Evolutionary conservation across 2,888 invertebrate species (phyloP).

Genomic region (Drosophila algonquin): DNA sequence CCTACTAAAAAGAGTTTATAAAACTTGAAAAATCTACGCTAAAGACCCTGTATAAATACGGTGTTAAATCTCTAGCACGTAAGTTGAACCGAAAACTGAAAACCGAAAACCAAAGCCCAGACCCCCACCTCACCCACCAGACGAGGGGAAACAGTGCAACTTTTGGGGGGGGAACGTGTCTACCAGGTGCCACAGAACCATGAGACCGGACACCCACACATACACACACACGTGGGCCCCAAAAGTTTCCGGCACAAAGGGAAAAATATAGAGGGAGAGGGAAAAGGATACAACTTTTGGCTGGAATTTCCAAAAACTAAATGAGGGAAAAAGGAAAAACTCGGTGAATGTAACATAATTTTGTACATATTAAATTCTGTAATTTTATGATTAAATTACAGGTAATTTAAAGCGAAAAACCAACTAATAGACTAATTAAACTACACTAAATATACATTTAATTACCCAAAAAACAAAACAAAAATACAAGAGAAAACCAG

Average conservation of each 20-base stretch:
- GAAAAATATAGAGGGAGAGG: conserved; percentile 29
- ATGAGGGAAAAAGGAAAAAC: conserved; percentile 20
- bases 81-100: conserved; percentile 44
- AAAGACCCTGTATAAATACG: conserved; percentile 65
- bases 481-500: conserved; percentile 17
- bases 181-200: conserved; percentile 31
- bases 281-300: conserved; percentile 53
- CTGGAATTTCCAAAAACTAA: conserved; percentile 56
- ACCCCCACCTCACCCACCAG: conserved; percentile 8
- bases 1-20: conserved; percentile 61
- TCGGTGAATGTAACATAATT: conserved; percentile 70
- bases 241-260: conserved; percentile 50
- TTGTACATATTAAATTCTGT: conserved; percentile 71
- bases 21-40: conserved; percentile 60
- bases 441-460: conserved; percentile 62
- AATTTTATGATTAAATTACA: conserved; percentile 65
- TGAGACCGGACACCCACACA: conserved; percentile 27
- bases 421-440: conserved; percentile 73
- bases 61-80: conserved; percentile 62
- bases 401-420: conserved; percentile 28
- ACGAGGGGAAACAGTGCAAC: conserved; percentile 24
- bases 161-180: conserved; percentile 55
- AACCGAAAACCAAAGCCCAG: conserved; percentile 30
- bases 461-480: conserved; percentile 40
- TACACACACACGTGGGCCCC: conserved; percentile 30